Conservation (phyloP, 2,113 vertebrate species). For the Synodontis membranacea region DNA sequence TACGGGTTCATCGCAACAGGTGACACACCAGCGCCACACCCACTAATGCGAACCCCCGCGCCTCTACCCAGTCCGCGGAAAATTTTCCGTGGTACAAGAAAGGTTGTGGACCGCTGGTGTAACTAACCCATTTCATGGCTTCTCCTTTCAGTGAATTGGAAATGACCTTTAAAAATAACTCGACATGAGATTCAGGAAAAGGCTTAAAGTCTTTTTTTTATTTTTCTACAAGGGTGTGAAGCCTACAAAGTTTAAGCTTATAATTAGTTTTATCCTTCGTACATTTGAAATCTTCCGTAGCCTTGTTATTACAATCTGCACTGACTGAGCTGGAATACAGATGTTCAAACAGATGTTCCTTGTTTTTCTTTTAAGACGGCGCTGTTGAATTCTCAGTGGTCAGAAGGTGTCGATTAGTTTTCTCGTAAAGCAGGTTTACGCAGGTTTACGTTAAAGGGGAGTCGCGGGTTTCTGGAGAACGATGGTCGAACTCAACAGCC, state of each 20-base stretch:
- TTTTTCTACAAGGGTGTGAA: background rate
- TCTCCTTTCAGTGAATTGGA: background rate
- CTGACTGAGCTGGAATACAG: background rate
- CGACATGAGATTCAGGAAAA: background rate
- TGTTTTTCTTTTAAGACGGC: background rate
- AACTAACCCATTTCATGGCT: background rate
- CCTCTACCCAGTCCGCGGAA: too few species aligned
- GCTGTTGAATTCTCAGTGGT: background rate
- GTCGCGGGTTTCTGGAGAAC: too few species aligned
- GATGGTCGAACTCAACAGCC: too few species aligned
- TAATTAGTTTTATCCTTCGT: background rate
- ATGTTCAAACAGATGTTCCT: background rate
- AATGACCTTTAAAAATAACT: background rate
- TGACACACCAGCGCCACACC: too few species aligned
- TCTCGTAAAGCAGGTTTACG: too few species aligned
- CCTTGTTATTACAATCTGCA: background rate
- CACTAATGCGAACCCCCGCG: too few species aligned
- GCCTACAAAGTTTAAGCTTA: background rate
- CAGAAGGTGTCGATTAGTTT: background rate
- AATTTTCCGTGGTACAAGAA: too few species aligned
- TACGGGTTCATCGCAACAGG: too few species aligned
- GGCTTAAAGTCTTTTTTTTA: background rate
- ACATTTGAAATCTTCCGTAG: background rate
- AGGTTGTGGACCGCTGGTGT: too few species aligned
- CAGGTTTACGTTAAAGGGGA: too few species aligned